Conservation (phyloP, 2,797 vertebrate genomes). For the Macropodus opercularis region DNA sequence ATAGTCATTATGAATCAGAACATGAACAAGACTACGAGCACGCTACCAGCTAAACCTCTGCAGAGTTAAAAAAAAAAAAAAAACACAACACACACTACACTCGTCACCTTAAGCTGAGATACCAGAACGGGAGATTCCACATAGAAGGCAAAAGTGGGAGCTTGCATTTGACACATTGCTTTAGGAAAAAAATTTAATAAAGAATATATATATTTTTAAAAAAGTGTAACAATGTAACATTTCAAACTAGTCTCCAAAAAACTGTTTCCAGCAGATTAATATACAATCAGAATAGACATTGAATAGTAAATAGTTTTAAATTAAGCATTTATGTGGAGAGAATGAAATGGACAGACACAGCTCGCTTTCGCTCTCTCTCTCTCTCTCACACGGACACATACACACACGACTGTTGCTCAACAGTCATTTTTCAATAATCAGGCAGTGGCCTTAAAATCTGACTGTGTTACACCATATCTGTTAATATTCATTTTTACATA, state of each 20-base stretch:
- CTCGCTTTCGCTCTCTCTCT: slow-evolving; percentile 1
- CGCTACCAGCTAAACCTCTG: slow-evolving; percentile 38
- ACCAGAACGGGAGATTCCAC: slow-evolving; percentile 27
- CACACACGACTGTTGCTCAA: slow-evolving; percentile 39
- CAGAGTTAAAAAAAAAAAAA: not conserved
- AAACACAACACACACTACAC: not conserved
- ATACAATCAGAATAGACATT: slow-evolving; percentile 3
- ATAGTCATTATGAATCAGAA: slow-evolving; percentile 31
- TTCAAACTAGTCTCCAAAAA: not conserved
- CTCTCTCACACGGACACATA: slow-evolving; percentile 21
- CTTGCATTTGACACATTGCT: slow-evolving; percentile 9
- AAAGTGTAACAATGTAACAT: not conserved
- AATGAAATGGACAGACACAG: slow-evolving; percentile 6
- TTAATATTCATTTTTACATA: slow-evolving; percentile 27
- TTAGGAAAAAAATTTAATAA: not conserved
- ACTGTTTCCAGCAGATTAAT: not conserved
- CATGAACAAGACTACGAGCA: slow-evolving; percentile 35
- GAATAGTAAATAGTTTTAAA: slow-evolving; percentile 21
- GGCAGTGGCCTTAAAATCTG: slow-evolving; percentile 46
- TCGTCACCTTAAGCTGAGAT: slow-evolving; percentile 36
- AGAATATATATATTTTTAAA: too few species aligned
- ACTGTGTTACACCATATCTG: slow-evolving; percentile 30
- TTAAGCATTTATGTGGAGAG: slow-evolving; percentile 26
- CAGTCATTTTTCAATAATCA: slow-evolving; percentile 30
- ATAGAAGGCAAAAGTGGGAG: slow-evolving; percentile 8